Percentiles rank a stretch among this genome's conserved stretches.
Evolutionary conservation across 2,888 invertebrate genomes (phyloP).

Genomic region (Epinotia brunnichana): DNA sequence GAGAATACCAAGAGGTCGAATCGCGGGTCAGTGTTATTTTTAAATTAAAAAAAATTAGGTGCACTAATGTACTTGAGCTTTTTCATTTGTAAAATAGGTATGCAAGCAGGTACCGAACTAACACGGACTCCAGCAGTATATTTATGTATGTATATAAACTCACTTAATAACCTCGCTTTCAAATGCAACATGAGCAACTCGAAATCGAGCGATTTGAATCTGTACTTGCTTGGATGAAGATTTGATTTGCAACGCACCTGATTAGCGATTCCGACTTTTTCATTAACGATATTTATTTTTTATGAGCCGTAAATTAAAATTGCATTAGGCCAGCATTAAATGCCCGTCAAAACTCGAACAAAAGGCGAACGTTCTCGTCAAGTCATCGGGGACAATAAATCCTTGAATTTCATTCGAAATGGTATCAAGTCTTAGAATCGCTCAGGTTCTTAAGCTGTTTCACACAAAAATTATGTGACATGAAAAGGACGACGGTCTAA

Average conservation of each 20-base stretch:
- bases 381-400: slow-evolving; percentile 23
- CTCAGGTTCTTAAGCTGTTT: slow-evolving; percentile 37
- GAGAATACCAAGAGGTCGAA: slow-evolving; percentile 54
- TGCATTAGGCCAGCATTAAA: slow-evolving; percentile 58
- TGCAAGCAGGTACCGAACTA: neutral
- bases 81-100: neutral
- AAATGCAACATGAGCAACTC: no score
- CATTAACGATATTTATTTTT: neutral
- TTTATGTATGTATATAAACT: slow-evolving; percentile 27
- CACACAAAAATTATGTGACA: slow-evolving; percentile 51
- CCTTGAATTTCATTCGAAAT: neutral
- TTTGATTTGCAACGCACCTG: neutral
- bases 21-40: slow-evolving; percentile 49
- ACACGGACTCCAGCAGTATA: slow-evolving; percentile 4
- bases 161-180: neutral
- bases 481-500: slow-evolving; percentile 55
- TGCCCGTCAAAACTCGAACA: slow-evolving; percentile 55
- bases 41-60: neutral
- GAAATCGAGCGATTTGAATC: neutral
- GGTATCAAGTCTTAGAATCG: neutral
- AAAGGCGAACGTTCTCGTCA: slow-evolving; percentile 11
- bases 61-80: neutral
- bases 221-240: neutral
- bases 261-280: neutral
- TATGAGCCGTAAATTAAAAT: slow-evolving; percentile 46